These are phyloP conservation scores for Potamarius usumacintae DNA, from an alignment of 2,113 vertebrate genomes.

Conservation along the genomic window DNA sequence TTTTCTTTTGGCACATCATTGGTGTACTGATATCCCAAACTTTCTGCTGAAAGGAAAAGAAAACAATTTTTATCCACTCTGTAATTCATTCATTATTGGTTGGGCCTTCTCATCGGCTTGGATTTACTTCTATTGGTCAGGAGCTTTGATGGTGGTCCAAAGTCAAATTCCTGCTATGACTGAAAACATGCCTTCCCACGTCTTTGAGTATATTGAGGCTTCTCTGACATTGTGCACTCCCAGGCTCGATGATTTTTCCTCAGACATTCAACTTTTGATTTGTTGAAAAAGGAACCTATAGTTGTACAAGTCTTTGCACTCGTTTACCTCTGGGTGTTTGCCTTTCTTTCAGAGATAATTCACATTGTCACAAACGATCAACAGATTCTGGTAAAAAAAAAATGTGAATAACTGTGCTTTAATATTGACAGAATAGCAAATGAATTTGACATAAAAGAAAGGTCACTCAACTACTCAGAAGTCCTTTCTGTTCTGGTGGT, in stretches of 20 bases:
- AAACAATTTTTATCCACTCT: constrained; percentile 41
- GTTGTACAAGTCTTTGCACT: not conserved
- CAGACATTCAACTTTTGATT: not conserved
- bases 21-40: constrained; percentile 33
- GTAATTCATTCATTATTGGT: constrained; percentile 30
- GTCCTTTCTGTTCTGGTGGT: not conserved
- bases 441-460: not conserved
- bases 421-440: not conserved
- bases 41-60: constrained; percentile 46
- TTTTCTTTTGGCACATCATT: constrained; percentile 40
- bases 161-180: constrained; percentile 28
- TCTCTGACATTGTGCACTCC: constrained; percentile 16
- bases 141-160: constrained; percentile 35
- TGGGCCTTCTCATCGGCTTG: constrained; percentile 13
- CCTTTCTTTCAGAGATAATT: not conserved
- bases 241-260: not conserved
- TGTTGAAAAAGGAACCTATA: not conserved
- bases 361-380: not conserved
- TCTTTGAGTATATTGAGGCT: constrained; percentile 6
- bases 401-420: not conserved
- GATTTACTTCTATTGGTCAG: not conserved
- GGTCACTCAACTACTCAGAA: not conserved
- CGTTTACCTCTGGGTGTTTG: not conserved
- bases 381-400: not conserved
- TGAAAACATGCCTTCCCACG: constrained; percentile 28